Evolutionary conservation across 2,797 vertebrate species (phyloP), one percentile per base, ranked within the genome.

Genomic region (Glyptemys insculpta): DNA sequence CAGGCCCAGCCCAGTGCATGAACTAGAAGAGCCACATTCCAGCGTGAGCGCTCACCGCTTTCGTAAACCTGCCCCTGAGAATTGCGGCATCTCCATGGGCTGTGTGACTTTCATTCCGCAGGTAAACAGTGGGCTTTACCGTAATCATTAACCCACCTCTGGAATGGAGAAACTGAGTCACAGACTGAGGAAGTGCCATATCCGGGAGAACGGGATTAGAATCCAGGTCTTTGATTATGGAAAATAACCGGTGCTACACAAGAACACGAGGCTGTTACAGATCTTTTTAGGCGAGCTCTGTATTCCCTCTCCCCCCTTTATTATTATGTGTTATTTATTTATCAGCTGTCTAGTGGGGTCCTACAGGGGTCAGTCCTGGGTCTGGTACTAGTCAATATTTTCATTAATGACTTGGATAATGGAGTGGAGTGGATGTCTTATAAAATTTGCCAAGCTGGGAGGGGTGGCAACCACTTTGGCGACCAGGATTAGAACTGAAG

Each of bases 31-130:
- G n/a, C 37, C 3, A 25, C 68, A 72, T 37, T 72, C 68, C 68
- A 11, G 21, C 3, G 5, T 5, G 37, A 25, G 37, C 3, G 5
- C 37, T 41, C 68, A 23, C 10, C 0, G n/a, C 68, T 41, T 37
- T 37, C 10, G 3, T 37, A 37, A 21, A 68, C 65, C n/a, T 21
- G 65, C n/a, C 10, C 65, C 19, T 16, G 37, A 21, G 18, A 37
- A 21, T 21, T 21, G 34, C 9, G 1, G 21, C 65, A 21, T n/a
- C 34, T 68, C 65, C n/a, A 37, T 68, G 11, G 65, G 8, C n/a
- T 41, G 19, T 6, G 29, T 7, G 31, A 31, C 29, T 62, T 62
- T 34, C 59, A 12, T 62, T 34, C 59, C 6, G 2, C 59, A 31
- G 59, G 59, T n/a, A 34, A 31, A 62, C 14, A 21, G 8, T 21